phyloP scores from a whole-genome alignment of 2,113 vertebrate species.

The Peromyscus maniculatus region DNA sequence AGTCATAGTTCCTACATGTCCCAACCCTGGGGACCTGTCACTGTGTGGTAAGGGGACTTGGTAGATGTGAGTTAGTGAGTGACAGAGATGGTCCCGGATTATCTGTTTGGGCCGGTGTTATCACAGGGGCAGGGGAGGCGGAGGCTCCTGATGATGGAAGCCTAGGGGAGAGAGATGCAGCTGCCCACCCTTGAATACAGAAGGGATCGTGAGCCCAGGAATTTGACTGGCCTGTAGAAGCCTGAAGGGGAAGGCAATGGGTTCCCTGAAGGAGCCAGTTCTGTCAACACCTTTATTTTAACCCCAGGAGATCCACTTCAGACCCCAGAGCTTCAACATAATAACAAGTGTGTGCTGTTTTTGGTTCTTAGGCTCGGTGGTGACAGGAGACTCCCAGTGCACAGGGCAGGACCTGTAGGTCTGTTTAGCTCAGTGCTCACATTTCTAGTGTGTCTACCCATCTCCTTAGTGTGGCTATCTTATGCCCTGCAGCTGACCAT shows the following conservation, averaged over 20 bases:
- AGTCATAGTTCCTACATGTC: background rate
- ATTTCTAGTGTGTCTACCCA: background rate
- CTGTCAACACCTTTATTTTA: background rate
- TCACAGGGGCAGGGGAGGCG: background rate
- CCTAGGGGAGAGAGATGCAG: no score
- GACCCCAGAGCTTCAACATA: background rate
- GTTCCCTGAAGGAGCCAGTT: background rate
- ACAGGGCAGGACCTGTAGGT: no score
- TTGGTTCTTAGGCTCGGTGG: background rate
- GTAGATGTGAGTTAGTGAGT: background rate
- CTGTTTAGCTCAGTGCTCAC: background rate
- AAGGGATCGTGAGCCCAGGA: background rate
- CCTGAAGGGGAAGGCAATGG: background rate
- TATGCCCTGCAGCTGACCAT: background rate
- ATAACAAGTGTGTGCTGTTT: background rate
- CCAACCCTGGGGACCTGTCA: background rate
- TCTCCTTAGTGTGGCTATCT: no score
- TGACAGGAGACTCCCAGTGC: background rate
- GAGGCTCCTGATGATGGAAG: background rate
- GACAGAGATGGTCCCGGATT: background rate
- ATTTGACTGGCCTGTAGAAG: background rate
- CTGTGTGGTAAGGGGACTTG: background rate
- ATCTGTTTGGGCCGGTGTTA: background rate
- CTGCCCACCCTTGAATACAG: background rate
- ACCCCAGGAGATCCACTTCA: background rate